A percentile compares a stretch with the other conserved stretches of the same genome.
Conservation (phyloP, 2,797 vertebrate species). For the Betta splendens region DNA sequence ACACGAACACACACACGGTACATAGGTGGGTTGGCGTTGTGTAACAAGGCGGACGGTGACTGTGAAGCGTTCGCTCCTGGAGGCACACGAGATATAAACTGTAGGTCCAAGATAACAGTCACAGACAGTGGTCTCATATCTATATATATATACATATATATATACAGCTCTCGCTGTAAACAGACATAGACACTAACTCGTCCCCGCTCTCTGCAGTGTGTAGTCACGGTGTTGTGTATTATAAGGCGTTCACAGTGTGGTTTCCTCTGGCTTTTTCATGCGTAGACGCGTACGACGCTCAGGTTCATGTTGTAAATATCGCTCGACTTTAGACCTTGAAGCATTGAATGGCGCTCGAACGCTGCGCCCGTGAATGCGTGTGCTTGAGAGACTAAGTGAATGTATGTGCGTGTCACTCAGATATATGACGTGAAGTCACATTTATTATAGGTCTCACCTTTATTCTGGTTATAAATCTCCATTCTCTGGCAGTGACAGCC, state of each 20-base stretch:
- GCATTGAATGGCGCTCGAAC: slow-evolving; percentile 32
- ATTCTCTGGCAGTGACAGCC: slow-evolving; percentile 1
- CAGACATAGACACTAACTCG: not conserved
- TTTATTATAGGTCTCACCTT: slow-evolving; percentile 36
- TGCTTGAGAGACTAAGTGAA: slow-evolving; percentile 15
- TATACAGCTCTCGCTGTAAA: slow-evolving; percentile 26
- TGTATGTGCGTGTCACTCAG: slow-evolving; percentile 7
- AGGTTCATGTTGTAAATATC: slow-evolving; percentile 48
- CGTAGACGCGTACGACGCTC: slow-evolving; percentile 18
- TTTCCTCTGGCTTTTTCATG: slow-evolving; percentile 7
- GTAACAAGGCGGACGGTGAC: slow-evolving; percentile 64
- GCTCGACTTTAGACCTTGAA: slow-evolving; percentile 36
- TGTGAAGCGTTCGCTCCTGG: slow-evolving; percentile 65
- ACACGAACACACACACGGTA: slow-evolving; percentile 35
- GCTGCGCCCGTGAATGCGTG: slow-evolving; percentile 28
- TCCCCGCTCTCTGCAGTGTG: slow-evolving; percentile 7
- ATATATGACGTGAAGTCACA: slow-evolving; percentile 17
- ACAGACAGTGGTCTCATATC: slow-evolving; percentile 34
- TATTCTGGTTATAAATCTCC: slow-evolving; percentile 11
- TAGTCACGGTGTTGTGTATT: not conserved
- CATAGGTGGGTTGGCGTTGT: slow-evolving; percentile 62
- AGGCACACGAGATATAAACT: slow-evolving; percentile 67
- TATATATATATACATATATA: slow-evolving; percentile 18
- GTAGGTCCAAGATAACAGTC: slow-evolving; percentile 55
- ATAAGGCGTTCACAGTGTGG: slow-evolving; percentile 18